Conservation (phyloP, 1,140 invertebrate species). For the Arion vulgaris region DNA sequence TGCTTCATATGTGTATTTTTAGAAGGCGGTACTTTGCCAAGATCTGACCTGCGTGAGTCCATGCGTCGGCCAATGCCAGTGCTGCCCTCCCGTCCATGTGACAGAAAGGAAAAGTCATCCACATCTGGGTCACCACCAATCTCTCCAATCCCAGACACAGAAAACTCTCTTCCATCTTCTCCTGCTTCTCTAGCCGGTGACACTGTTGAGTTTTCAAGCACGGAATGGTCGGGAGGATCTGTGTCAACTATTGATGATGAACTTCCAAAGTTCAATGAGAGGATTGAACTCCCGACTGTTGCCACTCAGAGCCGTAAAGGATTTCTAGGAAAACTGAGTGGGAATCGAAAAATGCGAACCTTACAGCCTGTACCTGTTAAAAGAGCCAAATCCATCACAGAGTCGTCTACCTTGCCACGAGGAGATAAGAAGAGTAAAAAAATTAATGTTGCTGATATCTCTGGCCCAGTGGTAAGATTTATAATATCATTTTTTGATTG, state of each 20-base stretch:
- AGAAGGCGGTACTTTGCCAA: conserved; percentile 18
- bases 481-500: too few relatives aligned
- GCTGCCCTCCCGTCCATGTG: conserved; percentile 39
- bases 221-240: conserved; percentile 27
- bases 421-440: conserved; percentile 58
- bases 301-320: conserved; percentile 54
- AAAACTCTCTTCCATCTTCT: conserved; percentile 39
- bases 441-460: conserved; percentile 65
- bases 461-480: conserved; percentile 66
- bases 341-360: conserved; percentile 56
- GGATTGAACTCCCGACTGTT: conserved; percentile 61
- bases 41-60: conserved; percentile 30
- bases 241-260: conserved; percentile 31
- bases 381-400: conserved; percentile 63
- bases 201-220: conserved; percentile 18
- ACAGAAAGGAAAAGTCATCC: conserved; percentile 31
- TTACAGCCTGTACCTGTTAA: conserved; percentile 61
- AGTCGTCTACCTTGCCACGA: conserved; percentile 47
- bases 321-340: conserved; percentile 61
- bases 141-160: conserved; percentile 49
- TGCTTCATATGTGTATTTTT: too few relatives aligned
- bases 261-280: conserved; percentile 47
- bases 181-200: conserved; percentile 12
- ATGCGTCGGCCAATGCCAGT: conserved; percentile 40
- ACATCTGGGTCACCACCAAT: conserved; percentile 19